Conservation (phyloP, 64 coral and sea anemone genomes). For the Astreopora myriophthalma region DNA sequence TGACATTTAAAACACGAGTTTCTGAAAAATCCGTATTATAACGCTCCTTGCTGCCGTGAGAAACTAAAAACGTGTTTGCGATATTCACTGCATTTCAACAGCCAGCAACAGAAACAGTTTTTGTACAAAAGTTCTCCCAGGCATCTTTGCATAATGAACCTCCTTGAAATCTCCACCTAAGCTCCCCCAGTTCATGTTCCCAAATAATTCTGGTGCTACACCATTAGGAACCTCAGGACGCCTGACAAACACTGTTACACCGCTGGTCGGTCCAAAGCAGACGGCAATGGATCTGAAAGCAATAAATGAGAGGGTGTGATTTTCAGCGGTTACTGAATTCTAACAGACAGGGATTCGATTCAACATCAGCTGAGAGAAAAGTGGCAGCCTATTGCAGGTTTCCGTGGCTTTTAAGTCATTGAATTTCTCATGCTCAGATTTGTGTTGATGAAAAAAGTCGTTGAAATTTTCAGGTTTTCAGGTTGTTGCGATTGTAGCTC, state of each 20-base stretch:
- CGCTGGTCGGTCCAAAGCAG: constrained; percentile 63
- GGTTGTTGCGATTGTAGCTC: no score
- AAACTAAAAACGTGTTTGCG: not conserved
- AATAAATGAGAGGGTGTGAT: not conserved
- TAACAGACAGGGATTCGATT: no score
- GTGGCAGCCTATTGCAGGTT: no score
- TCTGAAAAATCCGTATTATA: not conserved
- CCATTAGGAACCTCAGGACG: constrained; percentile 43
- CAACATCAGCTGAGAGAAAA: no score
- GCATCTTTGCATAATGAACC: constrained; percentile 78
- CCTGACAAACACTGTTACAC: constrained; percentile 57
- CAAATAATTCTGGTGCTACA: constrained; percentile 60
- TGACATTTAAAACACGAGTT: not conserved
- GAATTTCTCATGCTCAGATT: no score
- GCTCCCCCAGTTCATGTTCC: constrained; percentile 65
- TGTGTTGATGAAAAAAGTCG: no score
- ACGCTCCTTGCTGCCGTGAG: not conserved
- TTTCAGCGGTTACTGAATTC: not conserved
- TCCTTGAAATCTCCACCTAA: constrained; percentile 77
- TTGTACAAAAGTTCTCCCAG: constrained; percentile 85
- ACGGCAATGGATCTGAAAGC: constrained; percentile 71
- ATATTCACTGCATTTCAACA: constrained; percentile 44
- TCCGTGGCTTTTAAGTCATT: no score
- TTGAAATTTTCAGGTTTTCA: no score
- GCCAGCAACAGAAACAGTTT: constrained; percentile 67